These are phyloP conservation scores for Mesitornis unicolor DNA, from an alignment of 2,113 vertebrate genomes.

Conservation along the genomic window DNA sequence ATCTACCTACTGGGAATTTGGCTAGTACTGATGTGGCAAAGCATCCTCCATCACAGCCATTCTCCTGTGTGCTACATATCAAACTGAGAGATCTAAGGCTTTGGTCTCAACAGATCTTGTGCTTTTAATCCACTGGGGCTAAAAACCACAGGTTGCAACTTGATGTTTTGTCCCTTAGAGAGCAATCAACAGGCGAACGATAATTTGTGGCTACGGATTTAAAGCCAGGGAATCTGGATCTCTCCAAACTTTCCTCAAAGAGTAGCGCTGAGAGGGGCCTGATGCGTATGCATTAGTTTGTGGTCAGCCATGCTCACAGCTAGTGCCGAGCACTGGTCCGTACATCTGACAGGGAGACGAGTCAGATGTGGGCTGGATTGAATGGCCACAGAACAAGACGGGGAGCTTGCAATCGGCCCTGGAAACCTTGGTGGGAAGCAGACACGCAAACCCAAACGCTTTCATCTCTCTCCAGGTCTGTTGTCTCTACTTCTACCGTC, in stretches of 20 bases:
- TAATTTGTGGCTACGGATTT: neutral
- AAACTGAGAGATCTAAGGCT: constrained; percentile 12
- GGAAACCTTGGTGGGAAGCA: neutral
- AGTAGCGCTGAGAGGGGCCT: neutral
- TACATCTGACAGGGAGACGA: neutral
- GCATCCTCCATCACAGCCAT: neutral
- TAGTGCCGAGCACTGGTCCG: neutral
- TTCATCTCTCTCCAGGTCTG: neutral
- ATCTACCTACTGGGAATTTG: neutral
- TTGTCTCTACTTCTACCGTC: neutral
- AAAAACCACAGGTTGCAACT: constrained; percentile 47
- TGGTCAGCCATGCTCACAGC: neutral
- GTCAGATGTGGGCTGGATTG: neutral
- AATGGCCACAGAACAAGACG: neutral
- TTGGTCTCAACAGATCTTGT: constrained; percentile 47
- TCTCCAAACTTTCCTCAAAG: neutral
- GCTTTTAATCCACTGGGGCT: constrained; percentile 3
- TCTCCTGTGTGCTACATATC: neutral
- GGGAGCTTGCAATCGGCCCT: neutral
- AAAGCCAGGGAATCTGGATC: neutral
- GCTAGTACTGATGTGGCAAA: neutral
- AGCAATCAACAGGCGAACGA: neutral
- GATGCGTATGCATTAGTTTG: accelerated
- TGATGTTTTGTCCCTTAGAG: constrained; percentile 34
- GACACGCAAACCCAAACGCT: neutral